These are phyloP conservation scores for Danio aesculapii DNA, from an alignment of 2,797 vertebrate genomes.

Conservation along the genomic window DNA sequence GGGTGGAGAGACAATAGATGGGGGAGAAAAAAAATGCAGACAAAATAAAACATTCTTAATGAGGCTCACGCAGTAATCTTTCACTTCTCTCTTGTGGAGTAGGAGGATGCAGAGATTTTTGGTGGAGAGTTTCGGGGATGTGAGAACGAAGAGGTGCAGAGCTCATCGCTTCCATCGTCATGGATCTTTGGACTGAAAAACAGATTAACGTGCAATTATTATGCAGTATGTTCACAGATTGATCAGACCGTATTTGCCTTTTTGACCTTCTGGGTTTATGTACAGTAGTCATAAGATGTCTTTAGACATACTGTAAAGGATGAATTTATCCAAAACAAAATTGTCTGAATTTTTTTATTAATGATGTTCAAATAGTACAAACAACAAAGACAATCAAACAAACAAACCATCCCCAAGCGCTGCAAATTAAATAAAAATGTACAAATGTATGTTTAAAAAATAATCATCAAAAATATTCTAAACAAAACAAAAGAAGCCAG, in stretches of 20 bases:
- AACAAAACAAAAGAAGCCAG: no score
- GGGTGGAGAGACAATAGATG: conserved; percentile 47
- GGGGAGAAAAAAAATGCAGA: conserved; percentile 17
- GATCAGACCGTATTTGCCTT: neutral
- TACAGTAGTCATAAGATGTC: neutral
- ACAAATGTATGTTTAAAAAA: no score
- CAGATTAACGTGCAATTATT: conserved; percentile 17
- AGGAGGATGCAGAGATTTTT: conserved; percentile 36
- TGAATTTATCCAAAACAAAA: neutral
- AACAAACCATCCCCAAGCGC: no score
- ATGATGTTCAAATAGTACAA: no score
- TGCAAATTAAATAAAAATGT: no score
- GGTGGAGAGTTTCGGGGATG: conserved; percentile 24
- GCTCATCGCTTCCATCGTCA: conserved; percentile 23
- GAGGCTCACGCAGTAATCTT: conserved; percentile 44
- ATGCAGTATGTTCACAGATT: neutral
- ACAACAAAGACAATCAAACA: no score
- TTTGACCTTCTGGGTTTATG: neutral
- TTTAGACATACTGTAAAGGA: neutral
- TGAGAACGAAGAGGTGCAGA: conserved; percentile 28
- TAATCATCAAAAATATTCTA: no score
- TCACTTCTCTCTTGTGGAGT: conserved; percentile 45
- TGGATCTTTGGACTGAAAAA: conserved; percentile 10
- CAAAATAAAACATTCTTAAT: conserved; percentile 51
- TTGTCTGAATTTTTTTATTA: neutral